These are phyloP conservation scores for Ichneumoninae sp. DNA, from an alignment of 2,888 invertebrate genomes.

Conservation along the genomic window DNA sequence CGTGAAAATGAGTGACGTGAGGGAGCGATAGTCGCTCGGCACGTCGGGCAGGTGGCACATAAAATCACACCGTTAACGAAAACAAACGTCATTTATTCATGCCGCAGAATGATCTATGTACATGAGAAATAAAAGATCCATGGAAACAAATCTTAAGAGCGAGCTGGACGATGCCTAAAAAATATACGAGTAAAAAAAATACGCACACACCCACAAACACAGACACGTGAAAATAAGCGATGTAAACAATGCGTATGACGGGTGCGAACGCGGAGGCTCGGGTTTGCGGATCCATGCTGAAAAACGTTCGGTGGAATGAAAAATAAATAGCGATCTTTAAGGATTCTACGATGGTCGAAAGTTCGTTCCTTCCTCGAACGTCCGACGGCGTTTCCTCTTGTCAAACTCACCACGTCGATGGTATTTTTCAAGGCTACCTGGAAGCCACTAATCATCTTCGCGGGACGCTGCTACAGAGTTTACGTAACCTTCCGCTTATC, in stretches of 20 bases:
- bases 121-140: not conserved
- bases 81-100: too few relatives aligned
- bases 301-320: constrained; percentile 46
- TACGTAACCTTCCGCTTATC: constrained; percentile 48
- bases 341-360: constrained; percentile 22
- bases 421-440: constrained; percentile 83
- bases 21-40: too few relatives aligned
- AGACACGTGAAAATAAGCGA: constrained; percentile 41
- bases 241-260: constrained; percentile 53
- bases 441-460: constrained; percentile 83
- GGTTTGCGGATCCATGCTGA: constrained; percentile 52
- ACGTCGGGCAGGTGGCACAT: not conserved
- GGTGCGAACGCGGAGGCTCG: constrained; percentile 36
- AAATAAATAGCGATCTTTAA: constrained; percentile 18
- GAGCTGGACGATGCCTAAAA: not conserved
- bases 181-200: not conserved
- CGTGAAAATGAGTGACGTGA: constrained; percentile 44
- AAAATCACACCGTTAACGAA: not conserved
- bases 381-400: not conserved
- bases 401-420: constrained; percentile 82
- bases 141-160: not conserved
- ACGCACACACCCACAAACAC: constrained; percentile 6
- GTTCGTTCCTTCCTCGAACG: not conserved
- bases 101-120: not conserved
- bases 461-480: constrained; percentile 46